Percentiles rank a stretch among this genome's conserved stretches.
Conservation (phyloP, 23 tunicate genomes). For the Styela plicata region DNA sequence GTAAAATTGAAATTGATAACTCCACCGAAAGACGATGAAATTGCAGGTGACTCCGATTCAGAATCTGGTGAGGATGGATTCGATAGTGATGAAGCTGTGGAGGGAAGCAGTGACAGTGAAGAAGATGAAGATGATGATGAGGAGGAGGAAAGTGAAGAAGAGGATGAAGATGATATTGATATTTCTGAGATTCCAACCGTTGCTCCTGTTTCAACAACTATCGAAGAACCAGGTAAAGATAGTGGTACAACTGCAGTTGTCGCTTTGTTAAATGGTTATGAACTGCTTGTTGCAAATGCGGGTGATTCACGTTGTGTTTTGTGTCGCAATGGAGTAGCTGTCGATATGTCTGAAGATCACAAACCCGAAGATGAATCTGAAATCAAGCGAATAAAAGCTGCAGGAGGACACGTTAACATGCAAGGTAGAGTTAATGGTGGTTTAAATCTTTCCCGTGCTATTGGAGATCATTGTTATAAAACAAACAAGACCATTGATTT, state of each 20-base stretch:
- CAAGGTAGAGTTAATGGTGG: constrained; percentile 96
- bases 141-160: constrained; percentile 24
- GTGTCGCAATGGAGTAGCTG: constrained; percentile 69
- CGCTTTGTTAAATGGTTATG: constrained; percentile 44
- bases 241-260: constrained; percentile 95
- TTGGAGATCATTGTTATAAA: constrained; percentile 91
- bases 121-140: constrained; percentile 53
- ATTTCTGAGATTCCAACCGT: not conserved
- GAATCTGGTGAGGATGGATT: constrained; percentile 53
- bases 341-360: constrained; percentile 91
- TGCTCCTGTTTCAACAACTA: not conserved
- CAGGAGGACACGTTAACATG: constrained; percentile 87
- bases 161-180: constrained; percentile 17
- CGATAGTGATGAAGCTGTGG: constrained; percentile 84
- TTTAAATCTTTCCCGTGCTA: constrained; percentile 71
- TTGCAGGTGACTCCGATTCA: constrained; percentile 10
- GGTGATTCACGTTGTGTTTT: constrained; percentile 94
- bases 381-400: constrained; percentile 56
- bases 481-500: constrained; percentile 53
- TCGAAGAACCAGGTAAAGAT: constrained; percentile 80
- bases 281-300: constrained; percentile 85
- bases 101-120: constrained; percentile 52
- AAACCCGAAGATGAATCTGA: constrained; percentile 93
- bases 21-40: not conserved
- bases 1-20: not conserved